A percentile compares a stretch with the other conserved stretches of the same genome.
Evolutionary conservation across 2,113 vertebrate species (phyloP).

Genomic region (Malurus cyaneus): DNA sequence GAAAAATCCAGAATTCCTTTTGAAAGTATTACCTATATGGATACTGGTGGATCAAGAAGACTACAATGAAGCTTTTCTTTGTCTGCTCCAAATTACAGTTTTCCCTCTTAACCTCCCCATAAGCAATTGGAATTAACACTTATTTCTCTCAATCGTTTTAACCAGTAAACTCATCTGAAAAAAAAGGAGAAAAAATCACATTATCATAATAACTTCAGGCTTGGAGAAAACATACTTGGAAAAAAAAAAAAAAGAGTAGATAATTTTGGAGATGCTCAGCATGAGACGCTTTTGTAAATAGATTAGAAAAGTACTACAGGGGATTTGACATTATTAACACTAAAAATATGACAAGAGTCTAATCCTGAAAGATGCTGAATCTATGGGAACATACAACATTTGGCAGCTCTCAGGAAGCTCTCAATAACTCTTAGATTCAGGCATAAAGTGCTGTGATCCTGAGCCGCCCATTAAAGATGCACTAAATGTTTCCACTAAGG

Average conservation of each 20-base stretch:
- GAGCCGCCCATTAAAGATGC: conserved; percentile 19
- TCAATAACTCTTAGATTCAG: conserved; percentile 26
- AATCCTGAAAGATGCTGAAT: conserved; percentile 41
- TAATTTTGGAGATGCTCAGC: background rate
- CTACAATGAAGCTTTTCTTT: background rate
- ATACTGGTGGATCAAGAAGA: background rate
- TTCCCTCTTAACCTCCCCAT: background rate
- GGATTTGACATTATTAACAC: conserved; percentile 20
- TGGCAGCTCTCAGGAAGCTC: conserved; percentile 48
- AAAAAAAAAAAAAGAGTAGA: background rate
- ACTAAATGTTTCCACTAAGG: conserved; percentile 55
- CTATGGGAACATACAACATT: background rate
- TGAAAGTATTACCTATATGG: too few species aligned
- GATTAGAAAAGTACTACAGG: background rate
- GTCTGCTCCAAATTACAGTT: background rate
- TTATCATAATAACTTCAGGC: background rate
- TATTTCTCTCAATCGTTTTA: background rate
- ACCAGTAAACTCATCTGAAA: background rate
- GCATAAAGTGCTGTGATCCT: conserved; percentile 41
- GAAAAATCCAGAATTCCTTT: background rate
- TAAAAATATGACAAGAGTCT: background rate
- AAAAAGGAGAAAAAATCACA: rapidly evolving
- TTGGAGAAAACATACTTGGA: background rate
- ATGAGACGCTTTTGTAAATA: background rate
- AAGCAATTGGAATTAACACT: background rate